Percentiles rank a stretch among this genome's conserved stretches.
These are phyloP conservation scores for Poeciliopsis occidentalis DNA, from an alignment of 2,113 vertebrate genomes.

Conservation along the genomic window DNA sequence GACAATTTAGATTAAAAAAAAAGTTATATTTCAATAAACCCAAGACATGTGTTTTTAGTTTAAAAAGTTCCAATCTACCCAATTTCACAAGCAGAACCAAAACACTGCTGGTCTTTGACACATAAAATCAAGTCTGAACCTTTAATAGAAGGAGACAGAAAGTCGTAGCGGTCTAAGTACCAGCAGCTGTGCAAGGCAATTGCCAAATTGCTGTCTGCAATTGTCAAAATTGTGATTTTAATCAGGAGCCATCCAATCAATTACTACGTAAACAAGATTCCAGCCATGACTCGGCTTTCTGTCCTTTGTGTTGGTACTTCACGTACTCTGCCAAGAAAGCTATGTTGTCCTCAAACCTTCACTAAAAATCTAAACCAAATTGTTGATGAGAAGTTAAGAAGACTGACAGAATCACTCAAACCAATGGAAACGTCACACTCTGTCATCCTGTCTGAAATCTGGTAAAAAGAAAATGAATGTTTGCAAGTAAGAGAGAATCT, in stretches of 20 bases:
- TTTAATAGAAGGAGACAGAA: not conserved
- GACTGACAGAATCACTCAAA: constrained; percentile 37
- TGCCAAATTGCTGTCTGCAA: constrained; percentile 5
- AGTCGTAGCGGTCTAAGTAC: not conserved
- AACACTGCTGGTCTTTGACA: not conserved
- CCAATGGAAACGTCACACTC: constrained; percentile 29
- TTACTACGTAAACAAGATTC: constrained; percentile 1
- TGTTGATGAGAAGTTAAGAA: not conserved
- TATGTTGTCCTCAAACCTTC: not conserved
- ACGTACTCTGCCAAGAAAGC: not conserved
- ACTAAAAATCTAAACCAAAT: not conserved
- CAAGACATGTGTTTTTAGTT: too few species aligned
- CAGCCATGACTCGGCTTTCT: not conserved
- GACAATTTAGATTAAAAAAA: too few species aligned
- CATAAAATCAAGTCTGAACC: not conserved
- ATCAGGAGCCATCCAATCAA: not conserved
- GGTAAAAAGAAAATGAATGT: constrained; percentile 17
- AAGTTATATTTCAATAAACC: too few species aligned
- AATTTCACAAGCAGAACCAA: not conserved
- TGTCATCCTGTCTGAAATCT: constrained; percentile 37
- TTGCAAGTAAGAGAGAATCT: constrained; percentile 20
- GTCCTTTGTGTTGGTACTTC: not conserved
- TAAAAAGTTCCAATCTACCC: not conserved
- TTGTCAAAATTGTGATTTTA: constrained; percentile 1
- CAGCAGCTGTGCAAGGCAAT: not conserved